Evolutionary conservation across 2,888 invertebrate genomes (phyloP).

Genomic region (Platypus cylindrus): DNA sequence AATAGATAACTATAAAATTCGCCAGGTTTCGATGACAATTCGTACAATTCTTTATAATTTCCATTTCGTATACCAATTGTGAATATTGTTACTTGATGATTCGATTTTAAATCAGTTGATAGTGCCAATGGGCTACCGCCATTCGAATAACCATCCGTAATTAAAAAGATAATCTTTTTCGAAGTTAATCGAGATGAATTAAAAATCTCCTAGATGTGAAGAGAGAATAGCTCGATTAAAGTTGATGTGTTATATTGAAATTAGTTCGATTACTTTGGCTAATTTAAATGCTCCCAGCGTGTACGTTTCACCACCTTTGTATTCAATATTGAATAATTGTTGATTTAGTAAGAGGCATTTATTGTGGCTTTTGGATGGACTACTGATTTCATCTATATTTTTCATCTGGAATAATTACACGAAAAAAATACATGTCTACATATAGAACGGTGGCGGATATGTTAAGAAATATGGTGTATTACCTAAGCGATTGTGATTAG

Average conservation of each 20-base stretch:
- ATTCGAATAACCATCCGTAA: conserved; percentile 61
- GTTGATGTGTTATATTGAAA: too few species aligned
- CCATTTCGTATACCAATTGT: conserved; percentile 51
- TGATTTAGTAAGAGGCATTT: conserved; percentile 51
- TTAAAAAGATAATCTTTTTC: conserved; percentile 49
- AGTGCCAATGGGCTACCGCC: conserved; percentile 52
- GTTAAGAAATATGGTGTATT: too few species aligned
- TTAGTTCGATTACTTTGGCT: conserved; percentile 42
- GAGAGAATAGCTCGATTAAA: background rate
- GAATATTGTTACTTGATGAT: conserved; percentile 41
- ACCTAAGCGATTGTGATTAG: too few species aligned
- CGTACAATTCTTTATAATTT: conserved; percentile 47
- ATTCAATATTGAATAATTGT: conserved; percentile 45
- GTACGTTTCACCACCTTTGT: conserved; percentile 54
- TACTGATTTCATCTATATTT: conserved; percentile 48
- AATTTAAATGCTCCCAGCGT: conserved; percentile 54
- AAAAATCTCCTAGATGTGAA: conserved; percentile 36
- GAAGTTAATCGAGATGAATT: conserved; percentile 32
- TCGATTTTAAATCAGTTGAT: conserved; percentile 44
- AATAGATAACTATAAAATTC: conserved; percentile 51
- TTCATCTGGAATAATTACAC: too few species aligned
- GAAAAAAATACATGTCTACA: conserved; percentile 5
- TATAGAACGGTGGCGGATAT: too few species aligned
- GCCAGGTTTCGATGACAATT: conserved; percentile 50
- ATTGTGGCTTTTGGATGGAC: conserved; percentile 39